phyloP scores from a whole-genome alignment of 1,140 invertebrate genomes.

The Cyrtorhinus lividipennis region DNA sequence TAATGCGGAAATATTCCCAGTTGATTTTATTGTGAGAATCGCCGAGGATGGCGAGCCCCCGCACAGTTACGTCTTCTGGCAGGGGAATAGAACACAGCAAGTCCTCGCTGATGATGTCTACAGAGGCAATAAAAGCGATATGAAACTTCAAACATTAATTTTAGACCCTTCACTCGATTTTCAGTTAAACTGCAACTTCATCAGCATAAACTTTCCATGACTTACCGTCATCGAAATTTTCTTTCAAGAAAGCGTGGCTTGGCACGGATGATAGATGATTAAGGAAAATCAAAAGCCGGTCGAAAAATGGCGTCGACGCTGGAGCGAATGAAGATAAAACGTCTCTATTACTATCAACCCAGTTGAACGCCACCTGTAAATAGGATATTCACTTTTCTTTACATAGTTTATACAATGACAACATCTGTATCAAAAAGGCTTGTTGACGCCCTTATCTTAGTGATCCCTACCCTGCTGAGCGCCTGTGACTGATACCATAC shows the following conservation, averaged over 20 bases:
- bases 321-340: conserved; percentile 44
- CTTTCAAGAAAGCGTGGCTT: conserved; percentile 14
- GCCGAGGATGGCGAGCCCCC: conserved; percentile 11
- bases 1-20: conserved; percentile 17
- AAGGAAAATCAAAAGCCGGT: conserved; percentile 17
- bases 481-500: too few species aligned
- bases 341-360: conserved; percentile 42
- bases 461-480: too few species aligned
- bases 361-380: conserved; percentile 48
- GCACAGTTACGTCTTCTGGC: conserved; percentile 18
- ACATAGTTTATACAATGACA: too few species aligned
- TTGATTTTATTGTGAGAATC: conserved; percentile 6
- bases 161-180: too few species aligned
- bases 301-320: conserved; percentile 34
- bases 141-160: too few species aligned
- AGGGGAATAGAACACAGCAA: conserved; percentile 11
- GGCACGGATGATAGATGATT: conserved; percentile 21
- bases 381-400: too few species aligned
- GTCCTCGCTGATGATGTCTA: conserved; percentile 17
- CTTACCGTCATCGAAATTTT: conserved; percentile 19
- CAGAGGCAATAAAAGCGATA: too few species aligned
- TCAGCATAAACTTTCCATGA: too few species aligned
- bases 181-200: too few species aligned
- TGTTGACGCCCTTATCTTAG: too few species aligned
- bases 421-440: too few species aligned